Base-by-base conservation (phyloP, 2,113 vertebrate genomes). In the Neoarius graeffei region DNA sequence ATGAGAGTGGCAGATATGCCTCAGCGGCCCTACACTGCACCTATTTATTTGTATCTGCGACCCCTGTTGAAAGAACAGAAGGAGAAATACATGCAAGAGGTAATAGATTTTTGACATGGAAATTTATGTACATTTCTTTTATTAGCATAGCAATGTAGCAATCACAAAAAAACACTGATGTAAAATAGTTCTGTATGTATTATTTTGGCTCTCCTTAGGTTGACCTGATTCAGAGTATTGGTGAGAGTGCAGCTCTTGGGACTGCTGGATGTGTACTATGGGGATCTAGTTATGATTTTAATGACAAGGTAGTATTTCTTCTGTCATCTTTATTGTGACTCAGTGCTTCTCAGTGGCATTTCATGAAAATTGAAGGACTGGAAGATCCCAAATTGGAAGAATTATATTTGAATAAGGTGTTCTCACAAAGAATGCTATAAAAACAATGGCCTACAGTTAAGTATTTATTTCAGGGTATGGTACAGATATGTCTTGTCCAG, bases 211-310 rank as follows among this genome's bases (percentile, higher is more conserved):
- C 3, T 67, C 62, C 69, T 52, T 93, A 99, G 98, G 23, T 5
- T 0, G 98, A 99, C 88, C 94, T 99, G 89, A 93, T 97, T 88
- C 97, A 95, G 88, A 99, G 97, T 66, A 94, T 99, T 0, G 98
- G 98, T 7, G 98, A 99, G 94, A 97, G 96, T 0, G 97, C 97
- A 0, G 98, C 98, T 0, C 92, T 99, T 87, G 98, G 98, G 10
- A 97, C 97, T 0, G 96, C 98, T 0, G 98, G 98, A 0, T 94
- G 96, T 81, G 95, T 99, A 50, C 94, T 99, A 87, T 99, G 98
- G 98, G 98, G 97, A 0, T 96, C 96, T 0, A 93, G 91, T 0
- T 95, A 87, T 62, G 96, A 97, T 92, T 97, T 95, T 86, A 95
- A 93, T 91, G 95, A 92, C 88, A 92, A 93, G 95, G 98, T 99